Evolutionary conservation across 2,113 vertebrate genomes (phyloP).

Genomic region (Thermophis baileyi): DNA sequence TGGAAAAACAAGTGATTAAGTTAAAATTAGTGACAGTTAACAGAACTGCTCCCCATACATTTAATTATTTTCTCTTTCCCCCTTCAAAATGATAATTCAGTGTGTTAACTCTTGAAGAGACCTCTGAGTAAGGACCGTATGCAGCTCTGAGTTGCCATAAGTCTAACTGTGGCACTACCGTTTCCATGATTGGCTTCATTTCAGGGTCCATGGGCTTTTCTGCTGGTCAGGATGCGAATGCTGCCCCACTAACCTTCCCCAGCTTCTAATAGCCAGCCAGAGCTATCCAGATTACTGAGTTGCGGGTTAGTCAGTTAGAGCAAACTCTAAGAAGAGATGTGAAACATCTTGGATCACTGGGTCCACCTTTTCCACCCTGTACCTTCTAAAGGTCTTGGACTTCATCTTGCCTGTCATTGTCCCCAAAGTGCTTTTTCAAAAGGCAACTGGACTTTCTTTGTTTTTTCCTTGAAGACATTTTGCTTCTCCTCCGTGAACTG

Average conservation of each 20-base stretch:
- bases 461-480: not conserved
- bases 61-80: not conserved
- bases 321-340: not conserved
- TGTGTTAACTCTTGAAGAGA: not conserved
- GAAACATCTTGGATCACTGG: not conserved
- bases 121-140: not conserved
- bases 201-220: not conserved
- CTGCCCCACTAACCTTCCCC: not conserved
- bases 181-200: not conserved
- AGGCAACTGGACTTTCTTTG: not conserved
- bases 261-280: not conserved
- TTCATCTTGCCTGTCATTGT: not conserved
- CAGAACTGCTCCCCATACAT: not conserved
- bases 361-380: not conserved
- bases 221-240: not conserved
- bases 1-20: not conserved
- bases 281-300: not conserved
- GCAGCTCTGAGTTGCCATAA: not conserved
- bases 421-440: not conserved
- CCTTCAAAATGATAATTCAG: not conserved
- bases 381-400: not conserved
- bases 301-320: not conserved
- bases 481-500: not conserved
- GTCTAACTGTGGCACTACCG: not conserved
- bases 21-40: not conserved